A percentile compares a stretch with the other conserved stretches of the same genome.
phyloP scores from a whole-genome alignment of 2,113 vertebrate genomes.

The Chloropsis hardwickii region DNA sequence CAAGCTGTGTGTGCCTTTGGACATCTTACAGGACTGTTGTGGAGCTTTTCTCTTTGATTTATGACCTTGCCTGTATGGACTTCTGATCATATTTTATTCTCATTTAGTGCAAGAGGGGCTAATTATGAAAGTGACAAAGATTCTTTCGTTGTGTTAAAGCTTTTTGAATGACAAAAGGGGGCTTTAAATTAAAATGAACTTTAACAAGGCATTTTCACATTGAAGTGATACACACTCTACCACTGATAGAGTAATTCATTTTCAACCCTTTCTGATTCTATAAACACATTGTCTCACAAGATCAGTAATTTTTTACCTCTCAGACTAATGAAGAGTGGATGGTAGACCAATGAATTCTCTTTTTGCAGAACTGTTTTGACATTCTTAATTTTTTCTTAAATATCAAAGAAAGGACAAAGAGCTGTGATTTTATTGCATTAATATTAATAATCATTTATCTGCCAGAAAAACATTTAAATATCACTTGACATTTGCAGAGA shows the following conservation, averaged over 20 bases:
- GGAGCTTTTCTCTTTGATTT: constrained; percentile 71
- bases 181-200: constrained; percentile 80
- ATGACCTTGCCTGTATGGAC: constrained; percentile 62
- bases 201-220: constrained; percentile 73
- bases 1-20: constrained; percentile 59
- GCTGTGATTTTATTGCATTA: constrained; percentile 66
- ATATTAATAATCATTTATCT: constrained; percentile 75
- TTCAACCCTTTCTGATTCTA: constrained; percentile 76
- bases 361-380: constrained; percentile 58
- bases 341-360: constrained; percentile 56
- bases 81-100: constrained; percentile 75
- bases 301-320: constrained; percentile 80
- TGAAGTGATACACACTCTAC: constrained; percentile 66
- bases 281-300: constrained; percentile 80
- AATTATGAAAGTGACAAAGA: constrained; percentile 70
- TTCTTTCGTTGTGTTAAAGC: constrained; percentile 65
- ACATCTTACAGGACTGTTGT: constrained; percentile 46
- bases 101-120: constrained; percentile 46
- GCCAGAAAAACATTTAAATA: constrained; percentile 73
- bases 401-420: constrained; percentile 73
- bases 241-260: constrained; percentile 80
- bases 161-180: constrained; percentile 70
- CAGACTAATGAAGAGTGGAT: constrained; percentile 58
- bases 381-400: constrained; percentile 69
- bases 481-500: constrained; percentile 71